phyloP scores from a whole-genome alignment of 92 coral and sea anemone species.

The Muricea muricata region DNA sequence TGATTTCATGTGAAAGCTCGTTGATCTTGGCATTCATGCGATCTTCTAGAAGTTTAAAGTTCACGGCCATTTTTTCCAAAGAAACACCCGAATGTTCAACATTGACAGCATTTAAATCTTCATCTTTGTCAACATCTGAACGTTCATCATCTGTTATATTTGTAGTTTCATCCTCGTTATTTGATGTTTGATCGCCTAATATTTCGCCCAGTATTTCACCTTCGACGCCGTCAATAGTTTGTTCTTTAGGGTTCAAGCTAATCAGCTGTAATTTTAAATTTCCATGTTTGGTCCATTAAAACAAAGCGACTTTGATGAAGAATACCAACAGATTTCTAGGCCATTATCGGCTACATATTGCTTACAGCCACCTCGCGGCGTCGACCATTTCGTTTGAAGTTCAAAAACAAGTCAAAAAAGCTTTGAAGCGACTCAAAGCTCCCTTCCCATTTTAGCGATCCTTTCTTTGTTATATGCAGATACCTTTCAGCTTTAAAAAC shows the following conservation, averaged over 20 bases:
- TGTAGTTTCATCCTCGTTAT: too few relatives aligned
- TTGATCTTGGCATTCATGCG: too few relatives aligned
- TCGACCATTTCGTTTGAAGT: conserved; percentile 6
- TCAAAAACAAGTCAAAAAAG: conserved; percentile 26
- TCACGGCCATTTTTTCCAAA: too few relatives aligned
- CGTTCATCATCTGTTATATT: too few relatives aligned
- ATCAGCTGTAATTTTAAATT: not conserved
- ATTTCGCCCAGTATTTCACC: too few relatives aligned
- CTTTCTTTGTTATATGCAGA: conserved; percentile 10
- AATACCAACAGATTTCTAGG: conserved; percentile 27
- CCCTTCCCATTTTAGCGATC: conserved; percentile 26
- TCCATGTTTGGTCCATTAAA: conserved; percentile 4
- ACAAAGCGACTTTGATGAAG: conserved; percentile 3
- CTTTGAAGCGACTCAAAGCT: conserved; percentile 25
- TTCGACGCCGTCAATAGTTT: too few relatives aligned
- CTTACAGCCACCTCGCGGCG: conserved; percentile 38
- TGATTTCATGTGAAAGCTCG: too few relatives aligned
- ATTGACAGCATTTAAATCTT: too few relatives aligned
- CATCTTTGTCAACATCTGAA: not conserved
- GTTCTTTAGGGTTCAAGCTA: not conserved
- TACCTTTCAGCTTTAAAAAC: conserved; percentile 2
- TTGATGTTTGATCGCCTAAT: too few relatives aligned
- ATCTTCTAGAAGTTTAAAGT: too few relatives aligned
- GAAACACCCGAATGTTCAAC: too few relatives aligned
- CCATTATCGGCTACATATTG: conserved; percentile 1